Evolutionary conservation across 2,888 invertebrate species (phyloP).

Genomic region (Thymelicus lineola): DNA sequence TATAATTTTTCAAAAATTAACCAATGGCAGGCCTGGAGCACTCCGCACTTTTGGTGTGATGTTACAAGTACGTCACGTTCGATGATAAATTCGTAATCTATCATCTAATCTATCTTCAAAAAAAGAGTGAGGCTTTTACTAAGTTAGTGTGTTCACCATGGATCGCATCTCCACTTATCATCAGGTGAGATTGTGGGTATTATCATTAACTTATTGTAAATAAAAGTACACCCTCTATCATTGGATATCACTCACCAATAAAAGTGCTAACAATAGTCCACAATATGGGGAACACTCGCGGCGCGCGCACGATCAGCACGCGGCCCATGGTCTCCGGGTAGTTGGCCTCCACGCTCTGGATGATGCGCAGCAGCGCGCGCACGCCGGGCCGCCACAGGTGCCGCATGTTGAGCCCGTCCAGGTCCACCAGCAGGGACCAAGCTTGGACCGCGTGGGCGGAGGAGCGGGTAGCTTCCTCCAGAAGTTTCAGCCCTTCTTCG

Average conservation of each 20-base stretch:
- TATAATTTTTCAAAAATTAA: too few species aligned
- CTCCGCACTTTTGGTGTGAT: too few species aligned
- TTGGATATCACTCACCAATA: conserved; percentile 89
- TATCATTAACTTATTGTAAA: too few species aligned
- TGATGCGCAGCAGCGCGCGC: conserved; percentile 87
- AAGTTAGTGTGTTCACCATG: too few species aligned
- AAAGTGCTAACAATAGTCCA: conserved; percentile 98
- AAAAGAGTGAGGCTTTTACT: too few species aligned
- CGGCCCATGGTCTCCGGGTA: conserved; percentile 98
- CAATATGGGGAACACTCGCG: conserved; percentile 96
- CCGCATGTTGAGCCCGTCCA: conserved; percentile 97
- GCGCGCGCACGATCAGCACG: conserved; percentile 95
- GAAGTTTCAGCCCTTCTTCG: conserved; percentile 95
- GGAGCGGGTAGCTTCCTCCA: conserved; percentile 93
- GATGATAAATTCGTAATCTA: too few species aligned
- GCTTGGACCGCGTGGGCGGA: conserved; percentile 93
- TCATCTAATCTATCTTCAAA: too few species aligned
- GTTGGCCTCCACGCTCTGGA: conserved; percentile 93
- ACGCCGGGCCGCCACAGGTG: conserved; percentile 98
- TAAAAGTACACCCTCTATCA: too few species aligned
- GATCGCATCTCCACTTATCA: too few species aligned
- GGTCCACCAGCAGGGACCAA: conserved; percentile 96
- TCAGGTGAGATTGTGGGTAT: too few species aligned
- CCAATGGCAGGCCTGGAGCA: too few species aligned
- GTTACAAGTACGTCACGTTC: too few species aligned